Percentiles rank a stretch among this genome's conserved stretches.
Conservation (phyloP, 2,113 vertebrate species). For the Cyprinodon brontotheroides region DNA sequence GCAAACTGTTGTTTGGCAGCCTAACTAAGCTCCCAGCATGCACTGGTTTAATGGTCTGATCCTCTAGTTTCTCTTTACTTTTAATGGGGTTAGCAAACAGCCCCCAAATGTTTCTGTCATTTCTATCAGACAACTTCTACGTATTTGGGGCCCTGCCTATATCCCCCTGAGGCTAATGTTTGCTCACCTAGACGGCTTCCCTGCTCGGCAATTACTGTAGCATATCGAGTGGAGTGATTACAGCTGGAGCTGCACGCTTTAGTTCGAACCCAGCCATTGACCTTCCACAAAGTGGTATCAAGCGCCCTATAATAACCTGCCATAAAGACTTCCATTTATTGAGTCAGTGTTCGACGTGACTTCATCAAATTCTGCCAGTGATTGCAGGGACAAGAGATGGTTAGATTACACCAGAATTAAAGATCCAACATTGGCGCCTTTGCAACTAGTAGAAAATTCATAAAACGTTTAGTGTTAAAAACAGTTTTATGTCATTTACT, state of each 20-base stretch:
- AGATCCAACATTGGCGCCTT: constrained; percentile 10
- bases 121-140: constrained; percentile 25
- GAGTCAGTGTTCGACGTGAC: constrained; percentile 51
- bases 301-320: constrained; percentile 64
- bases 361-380: constrained; percentile 29
- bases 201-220: constrained; percentile 48
- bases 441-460: background rate
- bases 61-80: background rate
- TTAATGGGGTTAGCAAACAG: background rate
- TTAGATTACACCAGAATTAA: constrained; percentile 26
- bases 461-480: background rate
- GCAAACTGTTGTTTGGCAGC: background rate
- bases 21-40: constrained; percentile 2
- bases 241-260: constrained; percentile 45
- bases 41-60: background rate
- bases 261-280: constrained; percentile 63
- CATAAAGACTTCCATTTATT: constrained; percentile 68
- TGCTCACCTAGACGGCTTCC: constrained; percentile 60
- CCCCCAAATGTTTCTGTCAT: background rate
- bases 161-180: constrained; percentile 58
- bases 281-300: constrained; percentile 71
- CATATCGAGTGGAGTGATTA: constrained; percentile 55
- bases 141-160: constrained; percentile 18
- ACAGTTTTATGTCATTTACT: background rate
- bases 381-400: constrained; percentile 25